phyloP scores from a whole-genome alignment of 2,888 invertebrate genomes.

The Rhyacophila evoluta region DNA sequence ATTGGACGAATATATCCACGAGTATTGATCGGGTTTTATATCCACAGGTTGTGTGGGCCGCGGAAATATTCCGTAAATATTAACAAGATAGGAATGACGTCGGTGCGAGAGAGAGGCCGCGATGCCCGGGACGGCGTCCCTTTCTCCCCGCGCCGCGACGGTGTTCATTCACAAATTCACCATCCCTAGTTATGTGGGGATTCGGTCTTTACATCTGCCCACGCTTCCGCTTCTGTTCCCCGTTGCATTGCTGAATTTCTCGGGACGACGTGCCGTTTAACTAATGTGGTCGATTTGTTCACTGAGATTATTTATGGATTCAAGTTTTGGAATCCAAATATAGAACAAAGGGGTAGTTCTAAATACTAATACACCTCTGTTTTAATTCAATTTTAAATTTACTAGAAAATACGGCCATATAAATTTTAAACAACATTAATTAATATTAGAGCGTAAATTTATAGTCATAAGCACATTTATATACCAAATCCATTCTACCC shows the following conservation, averaged over 20 bases:
- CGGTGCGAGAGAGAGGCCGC: slow-evolving; percentile 47
- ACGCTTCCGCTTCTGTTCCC: slow-evolving; percentile 36
- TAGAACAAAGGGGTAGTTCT: background rate
- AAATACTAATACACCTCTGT: background rate
- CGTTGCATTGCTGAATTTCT: slow-evolving; percentile 4
- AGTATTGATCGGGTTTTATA: slow-evolving; percentile 56
- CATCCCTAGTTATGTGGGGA: slow-evolving; percentile 42
- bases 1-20: slow-evolving; percentile 58
- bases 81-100: slow-evolving; percentile 51
- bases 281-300: slow-evolving; percentile 21
- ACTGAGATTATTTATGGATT: slow-evolving; percentile 22
- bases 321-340: background rate
- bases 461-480: too few relatives aligned
- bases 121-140: slow-evolving; percentile 28
- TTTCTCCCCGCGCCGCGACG: slow-evolving; percentile 35
- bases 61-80: slow-evolving; percentile 55
- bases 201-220: slow-evolving; percentile 45
- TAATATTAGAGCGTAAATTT: too few relatives aligned
- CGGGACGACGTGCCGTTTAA: background rate
- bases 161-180: slow-evolving; percentile 54
- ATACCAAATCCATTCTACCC: too few relatives aligned
- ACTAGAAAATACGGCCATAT: too few relatives aligned
- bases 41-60: slow-evolving; percentile 57
- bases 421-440: too few relatives aligned
- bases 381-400: background rate